Conservation (phyloP, 2,113 vertebrate genomes). For the Bungarus multicinctus region DNA sequence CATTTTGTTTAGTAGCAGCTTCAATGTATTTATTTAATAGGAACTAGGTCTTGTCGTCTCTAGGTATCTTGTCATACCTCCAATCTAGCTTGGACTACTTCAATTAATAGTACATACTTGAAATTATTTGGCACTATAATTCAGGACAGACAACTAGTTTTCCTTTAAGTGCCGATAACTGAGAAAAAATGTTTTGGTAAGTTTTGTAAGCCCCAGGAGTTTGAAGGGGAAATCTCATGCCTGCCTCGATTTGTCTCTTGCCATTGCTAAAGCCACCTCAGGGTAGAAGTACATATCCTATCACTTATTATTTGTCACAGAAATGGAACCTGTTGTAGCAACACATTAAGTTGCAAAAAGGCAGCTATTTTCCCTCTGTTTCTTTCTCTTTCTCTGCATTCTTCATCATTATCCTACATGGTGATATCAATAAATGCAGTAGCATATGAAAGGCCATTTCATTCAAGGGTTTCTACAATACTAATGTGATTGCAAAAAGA, state of each 20-base stretch:
- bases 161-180: not conserved
- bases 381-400: not conserved
- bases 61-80: not conserved
- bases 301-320: not conserved
- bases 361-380: too few species aligned
- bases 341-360: too few species aligned
- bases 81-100: not conserved
- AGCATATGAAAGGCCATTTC: not conserved
- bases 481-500: not conserved
- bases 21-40: not conserved
- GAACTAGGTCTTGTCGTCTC: not conserved
- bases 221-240: not conserved
- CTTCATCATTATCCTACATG: not conserved
- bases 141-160: not conserved
- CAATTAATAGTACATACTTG: not conserved
- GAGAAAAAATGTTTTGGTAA: not conserved
- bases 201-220: not conserved
- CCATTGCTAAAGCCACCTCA: not conserved
- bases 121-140: not conserved
- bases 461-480: not conserved
- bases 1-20: not conserved
- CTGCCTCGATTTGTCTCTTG: not conserved
- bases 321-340: too few species aligned
- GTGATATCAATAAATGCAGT: not conserved
- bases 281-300: not conserved